Percentiles rank a stretch among this genome's conserved stretches.
Evolutionary conservation across 2,113 vertebrate species (phyloP).

Genomic region (Gallinago paraguaiae): DNA sequence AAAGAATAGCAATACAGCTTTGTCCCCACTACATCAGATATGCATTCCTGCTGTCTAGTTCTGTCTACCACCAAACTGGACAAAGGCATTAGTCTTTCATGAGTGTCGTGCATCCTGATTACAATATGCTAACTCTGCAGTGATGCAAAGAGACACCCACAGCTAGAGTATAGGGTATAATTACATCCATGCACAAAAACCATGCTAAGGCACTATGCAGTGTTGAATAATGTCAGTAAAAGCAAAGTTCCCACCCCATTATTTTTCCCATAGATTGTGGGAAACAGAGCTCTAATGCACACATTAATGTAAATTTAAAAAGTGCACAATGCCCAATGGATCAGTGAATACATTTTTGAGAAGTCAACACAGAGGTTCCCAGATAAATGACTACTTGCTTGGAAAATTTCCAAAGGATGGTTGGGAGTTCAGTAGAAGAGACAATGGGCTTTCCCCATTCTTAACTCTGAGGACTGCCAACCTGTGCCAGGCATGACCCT

Average conservation of each 20-base stretch:
- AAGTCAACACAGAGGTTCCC: not conserved
- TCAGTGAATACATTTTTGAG: not conserved
- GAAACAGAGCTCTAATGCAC: not conserved
- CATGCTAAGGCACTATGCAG: not conserved
- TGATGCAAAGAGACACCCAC: not conserved
- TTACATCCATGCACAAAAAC: not conserved
- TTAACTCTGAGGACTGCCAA: not conserved
- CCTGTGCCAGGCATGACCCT: not conserved
- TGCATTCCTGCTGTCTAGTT: not conserved
- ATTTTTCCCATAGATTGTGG: not conserved
- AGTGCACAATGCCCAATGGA: not conserved
- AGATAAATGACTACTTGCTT: not conserved
- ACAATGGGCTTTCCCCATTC: not conserved
- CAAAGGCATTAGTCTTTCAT: not conserved
- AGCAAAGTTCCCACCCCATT: not conserved
- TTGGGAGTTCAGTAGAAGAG: not conserved
- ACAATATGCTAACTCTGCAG: not conserved
- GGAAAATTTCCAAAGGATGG: not conserved
- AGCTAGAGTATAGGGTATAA: not conserved
- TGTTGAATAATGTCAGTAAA: not conserved
- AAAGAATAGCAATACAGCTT: not conserved
- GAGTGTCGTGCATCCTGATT: fast-evolving
- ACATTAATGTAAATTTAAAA: not conserved
- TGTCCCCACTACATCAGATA: not conserved
- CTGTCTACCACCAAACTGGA: not conserved